Evolutionary conservation across 2,113 vertebrate genomes (phyloP), one percentile per base, ranked within the genome.

Genomic region (Callopanchax toddi): DNA sequence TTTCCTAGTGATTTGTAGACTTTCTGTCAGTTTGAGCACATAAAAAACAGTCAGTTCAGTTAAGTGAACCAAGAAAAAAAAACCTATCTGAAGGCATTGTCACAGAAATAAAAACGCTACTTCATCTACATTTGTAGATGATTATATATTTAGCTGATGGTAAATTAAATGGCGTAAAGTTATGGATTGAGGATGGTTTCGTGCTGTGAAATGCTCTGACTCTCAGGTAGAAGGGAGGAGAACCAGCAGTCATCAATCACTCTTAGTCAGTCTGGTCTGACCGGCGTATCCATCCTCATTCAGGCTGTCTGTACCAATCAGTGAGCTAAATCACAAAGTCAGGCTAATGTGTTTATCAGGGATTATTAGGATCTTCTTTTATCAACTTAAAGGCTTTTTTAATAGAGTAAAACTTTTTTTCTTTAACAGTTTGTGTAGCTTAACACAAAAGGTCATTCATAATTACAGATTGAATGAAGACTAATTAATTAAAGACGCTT

Each of bases 271-370:
- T 55, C 32, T 10, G 57, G 50, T 60, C 67, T 82, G 86, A 87
- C 71, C 80, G 85, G 87, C 67, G 50, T 82, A 90, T 92, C 86
- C 78, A 85, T 91, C 86, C 83, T 90, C 87, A 90, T 92, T 83
- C 70, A 61, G 67, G 45, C 82, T 89, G 90, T 88, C 90, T 61
- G 71, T 70, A 72, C 40, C 50, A 78, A 87, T 92, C 89, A 89
- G 76, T 52, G 67, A 66, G 70, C 45, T 26, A 40, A 68, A 80
- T 73, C 58, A 60, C 67, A 70, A 17, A 50, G 22, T 12, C 34
- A 45, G 34, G 34, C 53, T 73, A 60, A 84, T 81, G 72, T 75
- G 72, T 81, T 86, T 79, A 60, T 57, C 63, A 50, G 44, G 68
- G 26, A 67, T 84, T 78, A 58, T 74, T 73, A 53, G 60, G 64